Base-by-base conservation (phyloP, 2,888 invertebrate species). In the Leptopilina drosophilae region DNA sequence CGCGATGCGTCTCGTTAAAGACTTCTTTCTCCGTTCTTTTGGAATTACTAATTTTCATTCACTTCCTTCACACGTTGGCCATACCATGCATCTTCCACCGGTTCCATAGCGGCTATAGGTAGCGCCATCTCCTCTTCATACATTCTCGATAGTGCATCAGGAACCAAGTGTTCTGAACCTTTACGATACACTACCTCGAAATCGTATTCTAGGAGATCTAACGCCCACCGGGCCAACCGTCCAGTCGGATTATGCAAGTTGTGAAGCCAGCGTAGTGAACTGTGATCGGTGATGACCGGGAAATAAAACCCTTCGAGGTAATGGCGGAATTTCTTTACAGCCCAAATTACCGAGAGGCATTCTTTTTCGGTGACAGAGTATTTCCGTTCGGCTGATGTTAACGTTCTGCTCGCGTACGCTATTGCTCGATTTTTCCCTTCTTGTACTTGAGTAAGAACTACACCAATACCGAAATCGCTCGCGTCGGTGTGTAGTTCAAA, bases 221-320 rank as follows among this genome's bases (percentile, higher is more conserved):
- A 65, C 8, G 83, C 81, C 87, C 86, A 87, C 3, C 87, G 20
- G 2, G 86, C 86, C 65, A 87, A 49, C n/a, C 59, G 7, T 2
- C 59, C 59, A 7, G 59, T 15, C 6, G 59, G 59, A 59, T 59
- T 59, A n/a, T 14, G 59, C n/a, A 81, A 46, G 49, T 82, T 82
- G 26, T 81, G 77, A 11, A 84, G 59, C 80, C 82, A 84, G 6
- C 79, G 67, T 15, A 82, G 46, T 75, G 80, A 82, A 76, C 79
- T 80, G 53, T 81, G 80, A 46, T 83, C 80, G 0, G 81, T 84
- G 0, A 83, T 65, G 14, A 84, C 81, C 0, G 42, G 78, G 49
- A 82, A 84, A 11, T 80, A 76, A 62, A 82, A 83, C 3, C 85
- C 83, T 11, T 85, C 85, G 6, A 85, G 67, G n/a, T 83, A 85